Conservation (phyloP, 2,113 vertebrate species). For the Polyodon spathula region DNA sequence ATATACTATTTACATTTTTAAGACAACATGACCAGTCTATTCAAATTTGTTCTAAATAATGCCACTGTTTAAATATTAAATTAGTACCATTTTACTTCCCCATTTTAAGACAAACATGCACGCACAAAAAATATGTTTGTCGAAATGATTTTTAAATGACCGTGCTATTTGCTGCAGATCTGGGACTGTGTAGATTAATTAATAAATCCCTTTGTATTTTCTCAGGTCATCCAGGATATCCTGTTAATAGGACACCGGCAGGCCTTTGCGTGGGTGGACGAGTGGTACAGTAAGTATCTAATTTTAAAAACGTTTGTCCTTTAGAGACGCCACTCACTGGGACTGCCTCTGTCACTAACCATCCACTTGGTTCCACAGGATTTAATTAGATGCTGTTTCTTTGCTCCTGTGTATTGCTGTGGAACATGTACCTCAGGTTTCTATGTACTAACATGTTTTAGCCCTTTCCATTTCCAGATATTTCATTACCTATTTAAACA, state of each 20-base stretch:
- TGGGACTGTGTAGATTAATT: not conserved
- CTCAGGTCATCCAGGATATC: conserved; percentile 55
- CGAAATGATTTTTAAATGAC: too few species aligned
- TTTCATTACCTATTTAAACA: too few species aligned
- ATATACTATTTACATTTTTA: too few species aligned
- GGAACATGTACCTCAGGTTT: not conserved
- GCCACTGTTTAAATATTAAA: too few species aligned
- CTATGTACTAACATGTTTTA: not conserved
- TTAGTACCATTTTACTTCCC: too few species aligned
- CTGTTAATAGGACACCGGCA: conserved; percentile 55
- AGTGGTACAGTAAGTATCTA: conserved; percentile 54
- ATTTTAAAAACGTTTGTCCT: not conserved
- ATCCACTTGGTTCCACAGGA: not conserved
- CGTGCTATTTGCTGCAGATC: too few species aligned
- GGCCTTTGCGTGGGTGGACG: conserved; percentile 57
- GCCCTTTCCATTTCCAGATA: too few species aligned
- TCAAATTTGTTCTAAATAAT: too few species aligned
- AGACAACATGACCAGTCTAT: too few species aligned
- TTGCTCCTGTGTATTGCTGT: not conserved
- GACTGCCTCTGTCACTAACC: not conserved
- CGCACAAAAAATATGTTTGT: too few species aligned
- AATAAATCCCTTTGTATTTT: not conserved
- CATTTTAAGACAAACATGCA: too few species aligned
- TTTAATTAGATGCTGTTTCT: not conserved
- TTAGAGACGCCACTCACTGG: not conserved